These are phyloP conservation scores for Tenthredo livida DNA, from an alignment of 2,888 invertebrate species.

Conservation along the genomic window DNA sequence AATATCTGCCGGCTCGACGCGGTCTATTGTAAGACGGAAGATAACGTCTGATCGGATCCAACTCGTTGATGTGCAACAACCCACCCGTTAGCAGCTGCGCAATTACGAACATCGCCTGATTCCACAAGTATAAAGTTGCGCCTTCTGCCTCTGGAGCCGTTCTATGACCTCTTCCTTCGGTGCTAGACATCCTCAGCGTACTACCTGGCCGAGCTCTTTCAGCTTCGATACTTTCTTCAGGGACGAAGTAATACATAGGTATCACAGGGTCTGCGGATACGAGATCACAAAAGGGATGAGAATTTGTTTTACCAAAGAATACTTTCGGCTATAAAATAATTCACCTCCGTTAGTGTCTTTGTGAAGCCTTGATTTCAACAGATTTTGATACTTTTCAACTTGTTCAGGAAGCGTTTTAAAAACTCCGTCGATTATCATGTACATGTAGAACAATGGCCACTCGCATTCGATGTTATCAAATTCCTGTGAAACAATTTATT, in stretches of 20 bases:
- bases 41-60: conserved; percentile 97
- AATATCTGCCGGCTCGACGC: conserved; percentile 94
- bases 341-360: conserved; percentile 90
- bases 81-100: conserved; percentile 94
- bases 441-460: conserved; percentile 98
- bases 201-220: conserved; percentile 87
- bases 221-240: conserved; percentile 85
- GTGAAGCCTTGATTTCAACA: conserved; percentile 90
- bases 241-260: conserved; percentile 96
- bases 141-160: conserved; percentile 64
- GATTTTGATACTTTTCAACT: conserved; percentile 94
- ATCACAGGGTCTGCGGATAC: conserved; percentile 89
- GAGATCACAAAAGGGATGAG: conserved; percentile 45
- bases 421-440: conserved; percentile 97
- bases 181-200: conserved; percentile 83
- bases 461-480: conserved; percentile 98
- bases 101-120: conserved; percentile 97
- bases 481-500: conserved; percentile 79
- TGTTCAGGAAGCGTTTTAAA: conserved; percentile 93
- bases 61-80: conserved; percentile 94
- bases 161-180: conserved; percentile 79
- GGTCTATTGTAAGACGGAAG: conserved; percentile 98
- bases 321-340: conserved; percentile 44
- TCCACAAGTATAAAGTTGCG: conserved; percentile 83
- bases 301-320: conserved; percentile 11